These are phyloP conservation scores for Thelaira solivaga DNA, from an alignment of 2,888 invertebrate species.

Conservation along the genomic window DNA sequence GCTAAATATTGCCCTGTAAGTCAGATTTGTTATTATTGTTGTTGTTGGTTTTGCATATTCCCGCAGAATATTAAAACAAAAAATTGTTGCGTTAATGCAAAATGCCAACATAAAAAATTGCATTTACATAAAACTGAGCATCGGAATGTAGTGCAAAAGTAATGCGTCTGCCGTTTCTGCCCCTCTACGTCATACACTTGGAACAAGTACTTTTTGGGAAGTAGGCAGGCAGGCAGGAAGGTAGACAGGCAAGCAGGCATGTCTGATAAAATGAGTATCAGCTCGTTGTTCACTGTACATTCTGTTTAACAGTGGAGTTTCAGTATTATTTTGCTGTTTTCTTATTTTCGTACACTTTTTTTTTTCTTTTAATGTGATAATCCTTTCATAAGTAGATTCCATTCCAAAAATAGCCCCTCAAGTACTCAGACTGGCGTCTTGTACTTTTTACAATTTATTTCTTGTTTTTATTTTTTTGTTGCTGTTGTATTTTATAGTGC, in stretches of 20 bases:
- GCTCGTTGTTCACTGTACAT: neutral
- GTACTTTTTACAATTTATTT: slow-evolving; percentile 4
- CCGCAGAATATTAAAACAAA: neutral
- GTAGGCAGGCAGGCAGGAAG: no score
- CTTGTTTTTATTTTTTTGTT: no score
- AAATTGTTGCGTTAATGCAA: neutral
- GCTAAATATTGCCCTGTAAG: no score
- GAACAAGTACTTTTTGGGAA: slow-evolving; percentile 5
- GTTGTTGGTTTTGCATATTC: neutral
- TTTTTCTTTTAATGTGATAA: slow-evolving; percentile 37
- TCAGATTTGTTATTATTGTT: neutral
- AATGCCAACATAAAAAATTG: neutral
- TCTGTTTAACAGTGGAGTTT: slow-evolving; percentile 1
- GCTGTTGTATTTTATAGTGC: slow-evolving; percentile 7
- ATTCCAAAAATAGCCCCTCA: slow-evolving; percentile 54
- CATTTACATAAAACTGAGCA: no score
- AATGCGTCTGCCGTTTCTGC: neutral
- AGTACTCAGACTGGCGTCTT: slow-evolving; percentile 61
- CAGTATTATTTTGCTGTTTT: neutral
- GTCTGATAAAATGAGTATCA: slow-evolving; percentile 27
- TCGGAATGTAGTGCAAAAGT: slow-evolving; percentile 27
- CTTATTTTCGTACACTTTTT: neutral
- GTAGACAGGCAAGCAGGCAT: slow-evolving; percentile 18
- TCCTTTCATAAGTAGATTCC: slow-evolving; percentile 55
- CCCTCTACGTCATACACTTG: neutral